phyloP scores from a whole-genome alignment of 2,888 invertebrate genomes.

The Bruchidius siliquastri region DNA sequence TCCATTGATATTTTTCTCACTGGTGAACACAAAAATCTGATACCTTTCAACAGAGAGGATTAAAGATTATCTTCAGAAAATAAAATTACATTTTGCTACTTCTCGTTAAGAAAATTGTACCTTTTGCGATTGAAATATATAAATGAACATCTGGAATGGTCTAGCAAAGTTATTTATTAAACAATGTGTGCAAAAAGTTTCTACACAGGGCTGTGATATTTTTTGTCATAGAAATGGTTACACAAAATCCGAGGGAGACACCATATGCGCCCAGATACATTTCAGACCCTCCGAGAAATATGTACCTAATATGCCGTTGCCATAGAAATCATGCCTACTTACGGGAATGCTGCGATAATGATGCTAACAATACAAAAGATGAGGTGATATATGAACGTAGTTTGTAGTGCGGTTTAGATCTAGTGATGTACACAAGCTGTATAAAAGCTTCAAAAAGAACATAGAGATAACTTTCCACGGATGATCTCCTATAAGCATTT shows the following conservation, averaged over 20 bases:
- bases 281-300: constrained; percentile 62
- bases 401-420: not conserved
- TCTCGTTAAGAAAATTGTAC: no score
- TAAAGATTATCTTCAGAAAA: no score
- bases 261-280: constrained; percentile 57
- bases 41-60: no score
- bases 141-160: not conserved
- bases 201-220: not conserved
- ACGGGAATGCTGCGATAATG: not conserved
- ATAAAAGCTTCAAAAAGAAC: not conserved
- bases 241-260: constrained; percentile 54
- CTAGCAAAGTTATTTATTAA: not conserved
- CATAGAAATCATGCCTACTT: constrained; percentile 5
- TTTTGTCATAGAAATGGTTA: constrained; percentile 54
- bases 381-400: not conserved
- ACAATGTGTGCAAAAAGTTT: not conserved
- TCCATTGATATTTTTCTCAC: no score
- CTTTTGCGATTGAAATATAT: no score
- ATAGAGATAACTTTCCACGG: not conserved
- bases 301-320: constrained; percentile 48
- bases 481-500: no score
- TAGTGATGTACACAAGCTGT: not conserved
- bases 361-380: not conserved
- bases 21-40: no score
- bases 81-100: no score